Evolutionary conservation across 2,888 invertebrate genomes (phyloP).

Genomic region (Cartodere bifasciata): DNA sequence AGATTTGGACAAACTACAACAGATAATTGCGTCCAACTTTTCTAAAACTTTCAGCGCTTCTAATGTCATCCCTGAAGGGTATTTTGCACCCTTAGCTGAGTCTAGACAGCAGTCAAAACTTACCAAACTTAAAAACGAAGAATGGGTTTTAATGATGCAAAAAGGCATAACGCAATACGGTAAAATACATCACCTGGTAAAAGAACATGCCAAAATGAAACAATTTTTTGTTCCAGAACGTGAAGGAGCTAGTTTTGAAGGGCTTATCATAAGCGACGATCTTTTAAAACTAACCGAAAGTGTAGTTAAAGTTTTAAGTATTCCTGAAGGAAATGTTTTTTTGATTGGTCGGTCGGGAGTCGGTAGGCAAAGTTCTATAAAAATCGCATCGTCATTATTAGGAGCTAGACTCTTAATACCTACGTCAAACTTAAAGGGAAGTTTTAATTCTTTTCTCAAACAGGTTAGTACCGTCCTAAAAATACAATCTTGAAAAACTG

Average conservation of each 20-base stretch:
- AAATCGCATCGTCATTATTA: slow-evolving; percentile 58
- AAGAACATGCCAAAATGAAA: too few relatives aligned
- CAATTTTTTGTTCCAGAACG: slow-evolving; percentile 38
- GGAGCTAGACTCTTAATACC: slow-evolving; percentile 45
- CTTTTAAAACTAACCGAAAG: slow-evolving; percentile 50
- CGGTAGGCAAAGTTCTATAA: slow-evolving; percentile 68
- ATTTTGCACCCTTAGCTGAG: too few relatives aligned
- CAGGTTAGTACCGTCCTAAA: slow-evolving; percentile 49
- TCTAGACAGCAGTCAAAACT: too few relatives aligned
- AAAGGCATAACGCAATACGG: slow-evolving; percentile 52
- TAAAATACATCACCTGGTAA: too few relatives aligned
- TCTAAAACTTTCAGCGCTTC: too few relatives aligned
- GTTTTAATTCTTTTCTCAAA: slow-evolving; percentile 71
- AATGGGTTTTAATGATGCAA: slow-evolving; percentile 50
- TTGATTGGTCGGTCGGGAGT: slow-evolving; percentile 67
- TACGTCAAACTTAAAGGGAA: slow-evolving; percentile 25
- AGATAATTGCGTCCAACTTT: too few relatives aligned
- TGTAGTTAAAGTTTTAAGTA: slow-evolving; percentile 49
- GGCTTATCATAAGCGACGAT: slow-evolving; percentile 52
- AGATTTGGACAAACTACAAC: too few relatives aligned
- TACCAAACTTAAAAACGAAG: slow-evolving; percentile 35
- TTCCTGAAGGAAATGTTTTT: slow-evolving; percentile 50
- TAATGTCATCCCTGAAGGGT: too few relatives aligned
- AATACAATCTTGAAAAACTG: slow-evolving; percentile 2
- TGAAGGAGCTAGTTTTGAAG: slow-evolving; percentile 44